Evolutionary conservation across 2,888 invertebrate species (phyloP).

Genomic region (Dynastes maya): DNA sequence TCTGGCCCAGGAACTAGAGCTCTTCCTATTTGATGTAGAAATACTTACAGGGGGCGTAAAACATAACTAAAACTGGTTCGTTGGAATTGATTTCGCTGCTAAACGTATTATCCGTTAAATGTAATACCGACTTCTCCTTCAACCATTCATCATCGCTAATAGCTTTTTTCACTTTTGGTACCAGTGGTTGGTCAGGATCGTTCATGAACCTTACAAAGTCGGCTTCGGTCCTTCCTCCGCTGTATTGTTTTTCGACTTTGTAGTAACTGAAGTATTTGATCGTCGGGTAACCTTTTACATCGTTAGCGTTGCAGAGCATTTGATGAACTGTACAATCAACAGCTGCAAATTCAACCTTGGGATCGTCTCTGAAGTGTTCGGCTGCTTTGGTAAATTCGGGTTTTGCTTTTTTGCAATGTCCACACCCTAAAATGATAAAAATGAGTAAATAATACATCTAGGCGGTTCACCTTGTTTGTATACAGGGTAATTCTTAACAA

Average conservation of each 20-base stretch:
- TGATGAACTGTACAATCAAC: constrained; percentile 84
- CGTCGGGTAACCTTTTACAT: constrained; percentile 89
- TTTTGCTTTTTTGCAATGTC: constrained; percentile 91
- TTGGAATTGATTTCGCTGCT: constrained; percentile 74
- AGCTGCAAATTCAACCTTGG: constrained; percentile 85
- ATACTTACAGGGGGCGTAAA: constrained; percentile 82
- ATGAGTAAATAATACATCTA: too few species aligned
- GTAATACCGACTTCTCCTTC: constrained; percentile 70
- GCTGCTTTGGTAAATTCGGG: constrained; percentile 87
- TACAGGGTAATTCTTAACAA: too few species aligned
- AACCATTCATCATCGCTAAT: constrained; percentile 68
- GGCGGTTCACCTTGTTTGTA: too few species aligned
- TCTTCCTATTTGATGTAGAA: background rate
- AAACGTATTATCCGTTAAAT: constrained; percentile 77
- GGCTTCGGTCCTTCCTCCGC: constrained; percentile 81
- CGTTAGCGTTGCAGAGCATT: constrained; percentile 79
- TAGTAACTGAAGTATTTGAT: constrained; percentile 89
- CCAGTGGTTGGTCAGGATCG: constrained; percentile 69
- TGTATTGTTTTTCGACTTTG: constrained; percentile 79
- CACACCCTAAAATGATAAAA: constrained; percentile 80
- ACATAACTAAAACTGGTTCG: constrained; percentile 82
- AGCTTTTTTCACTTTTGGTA: constrained; percentile 61
- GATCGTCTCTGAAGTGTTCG: constrained; percentile 81
- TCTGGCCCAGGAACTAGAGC: too few species aligned
- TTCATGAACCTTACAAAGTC: constrained; percentile 80